These are phyloP conservation scores for Calidris pugnax DNA, from an alignment of 2,113 vertebrate genomes.

Conservation along the genomic window DNA sequence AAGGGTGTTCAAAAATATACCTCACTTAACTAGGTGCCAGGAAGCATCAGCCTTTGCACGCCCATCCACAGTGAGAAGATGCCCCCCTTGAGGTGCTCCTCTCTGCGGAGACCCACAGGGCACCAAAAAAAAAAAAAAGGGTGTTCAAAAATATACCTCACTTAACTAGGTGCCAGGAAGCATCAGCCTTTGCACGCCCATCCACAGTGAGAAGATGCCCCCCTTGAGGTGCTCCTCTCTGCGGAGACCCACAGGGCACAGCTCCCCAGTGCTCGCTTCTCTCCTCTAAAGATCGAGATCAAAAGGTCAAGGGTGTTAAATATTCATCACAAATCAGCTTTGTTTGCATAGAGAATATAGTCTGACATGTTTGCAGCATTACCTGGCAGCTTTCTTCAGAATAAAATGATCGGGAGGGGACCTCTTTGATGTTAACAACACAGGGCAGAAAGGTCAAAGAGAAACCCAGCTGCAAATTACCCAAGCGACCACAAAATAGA, in stretches of 20 bases:
- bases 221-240: not conserved
- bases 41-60: not conserved
- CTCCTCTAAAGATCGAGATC: not conserved
- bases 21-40: too few relatives aligned
- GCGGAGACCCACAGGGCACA: not conserved
- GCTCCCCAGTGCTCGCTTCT: not conserved
- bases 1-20: not conserved
- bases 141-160: not conserved
- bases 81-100: accelerated
- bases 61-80: not conserved
- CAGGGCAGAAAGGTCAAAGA: slow-evolving; percentile 30
- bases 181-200: not conserved
- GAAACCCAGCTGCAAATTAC: not conserved
- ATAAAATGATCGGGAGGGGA: not conserved
- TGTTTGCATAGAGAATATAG: not conserved
- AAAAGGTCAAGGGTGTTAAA: not conserved
- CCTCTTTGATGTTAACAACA: not conserved
- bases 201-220: accelerated
- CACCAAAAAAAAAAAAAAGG: not conserved
- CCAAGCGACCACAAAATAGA: not conserved
- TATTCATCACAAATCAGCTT: not conserved
- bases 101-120: not conserved
- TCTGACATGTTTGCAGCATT: not conserved
- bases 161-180: not conserved
- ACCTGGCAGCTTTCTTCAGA: not conserved